phyloP scores from a whole-genome alignment of 2,797 vertebrate genomes.

The Micromesistius poutassou region DNA sequence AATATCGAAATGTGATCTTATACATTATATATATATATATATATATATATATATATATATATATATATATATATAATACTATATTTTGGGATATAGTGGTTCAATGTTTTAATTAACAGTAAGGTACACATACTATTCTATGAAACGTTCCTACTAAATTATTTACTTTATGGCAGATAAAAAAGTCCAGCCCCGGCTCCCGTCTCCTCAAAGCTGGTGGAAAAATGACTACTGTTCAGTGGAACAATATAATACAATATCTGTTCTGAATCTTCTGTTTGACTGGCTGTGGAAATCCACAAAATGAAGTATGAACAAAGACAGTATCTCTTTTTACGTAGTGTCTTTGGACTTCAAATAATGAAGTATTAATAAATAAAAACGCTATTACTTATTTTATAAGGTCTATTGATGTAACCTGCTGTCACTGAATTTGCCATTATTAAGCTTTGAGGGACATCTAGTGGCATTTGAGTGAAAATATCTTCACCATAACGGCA shows the following conservation, averaged over 20 bases:
- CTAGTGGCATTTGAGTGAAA: conserved; percentile 42
- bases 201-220: too few relatives aligned
- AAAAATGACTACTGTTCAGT: neutral
- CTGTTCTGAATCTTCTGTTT: neutral
- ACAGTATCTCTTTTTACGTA: conserved; percentile 66
- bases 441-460: conserved; percentile 53
- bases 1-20: neutral
- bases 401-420: neutral
- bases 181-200: too few relatives aligned
- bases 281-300: conserved; percentile 21
- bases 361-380: conserved; percentile 67
- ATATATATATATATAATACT: too few relatives aligned
- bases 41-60: too few relatives aligned
- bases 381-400: conserved; percentile 54
- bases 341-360: conserved; percentile 69
- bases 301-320: conserved; percentile 74
- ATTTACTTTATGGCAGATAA: neutral
- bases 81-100: neutral
- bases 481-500: neutral
- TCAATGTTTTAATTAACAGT: neutral
- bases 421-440: conserved; percentile 20
- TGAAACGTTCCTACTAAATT: neutral
- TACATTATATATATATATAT: too few relatives aligned
- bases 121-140: neutral
- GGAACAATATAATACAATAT: conserved; percentile 7